These are phyloP conservation scores for Cyprinella venusta DNA, from an alignment of 2,797 vertebrate genomes.

Conservation along the genomic window DNA sequence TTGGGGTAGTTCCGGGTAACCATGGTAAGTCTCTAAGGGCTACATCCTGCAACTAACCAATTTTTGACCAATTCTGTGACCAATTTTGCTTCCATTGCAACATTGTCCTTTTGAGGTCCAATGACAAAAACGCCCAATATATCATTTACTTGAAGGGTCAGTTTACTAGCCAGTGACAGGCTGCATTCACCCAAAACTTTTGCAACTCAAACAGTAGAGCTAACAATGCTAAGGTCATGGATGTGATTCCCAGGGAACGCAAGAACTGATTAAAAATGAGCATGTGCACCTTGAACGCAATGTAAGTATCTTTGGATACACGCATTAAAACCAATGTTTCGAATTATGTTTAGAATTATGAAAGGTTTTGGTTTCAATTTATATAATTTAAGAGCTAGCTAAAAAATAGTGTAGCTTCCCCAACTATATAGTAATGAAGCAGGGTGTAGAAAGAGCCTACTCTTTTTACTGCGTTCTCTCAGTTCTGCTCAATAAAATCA, in stretches of 20 bases:
- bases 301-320: too few species aligned
- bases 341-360: too few species aligned
- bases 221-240: too few species aligned
- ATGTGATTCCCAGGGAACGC: too few species aligned
- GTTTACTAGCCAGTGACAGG: background rate
- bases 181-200: too few species aligned
- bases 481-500: slow-evolving; percentile 6
- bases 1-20: slow-evolving; percentile 25
- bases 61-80: too few species aligned
- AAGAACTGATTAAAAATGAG: too few species aligned
- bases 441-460: background rate
- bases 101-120: background rate
- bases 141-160: background rate
- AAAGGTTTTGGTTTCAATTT: background rate
- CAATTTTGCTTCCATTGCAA: background rate
- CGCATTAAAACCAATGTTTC: too few species aligned
- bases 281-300: too few species aligned
- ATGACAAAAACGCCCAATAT: background rate
- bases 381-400: background rate
- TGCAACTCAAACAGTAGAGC: too few species aligned
- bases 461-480: slow-evolving; percentile 1
- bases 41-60: background rate
- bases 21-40: background rate
- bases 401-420: background rate
- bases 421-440: background rate